Evolutionary conservation across 2,888 invertebrate species (phyloP), one percentile per base, ranked within the genome.

Genomic region (Dysmachus trigonus): DNA sequence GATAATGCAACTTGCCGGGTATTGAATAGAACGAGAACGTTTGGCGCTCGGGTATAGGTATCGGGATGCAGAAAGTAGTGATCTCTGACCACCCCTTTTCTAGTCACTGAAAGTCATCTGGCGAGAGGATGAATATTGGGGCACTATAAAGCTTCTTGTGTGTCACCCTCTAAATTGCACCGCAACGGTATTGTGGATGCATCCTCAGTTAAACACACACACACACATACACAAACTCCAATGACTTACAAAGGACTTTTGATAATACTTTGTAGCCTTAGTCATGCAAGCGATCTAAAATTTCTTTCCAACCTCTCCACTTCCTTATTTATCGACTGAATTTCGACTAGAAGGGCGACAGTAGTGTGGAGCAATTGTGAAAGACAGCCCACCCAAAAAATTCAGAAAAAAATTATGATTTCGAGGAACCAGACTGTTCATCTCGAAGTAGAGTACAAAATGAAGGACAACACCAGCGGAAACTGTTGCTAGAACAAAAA

Each of bases 1-100:
- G 74, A 85, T 85, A 85, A 85, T 85, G 85, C 85, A 85, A 85
- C 85, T 41, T 74, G 85, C 73, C 85, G 85, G 53, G 74, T 74
- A 83, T 71, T 72, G 53, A 62, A 82, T 82, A 62, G 81, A 82
- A 82, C 35, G 81, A 62, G 81, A 47, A n/a, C n/a, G 53, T 53
- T 33, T 62, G 81, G 62, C 53, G 62, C 81, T 51, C 35, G 33
- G 41, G 51, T 18, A 18, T 62, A 22, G 62, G 62, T 62, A 62
- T 62, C 62, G 27, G 51, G 83, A 83, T 83, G 83, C 83, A 83
- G 83, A 22, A 72, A 71, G 83, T 72, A 41, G 72, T 72, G 72
- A 27, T 41, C 72, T 72, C 72, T 83, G 81, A 81, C 81, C 81
- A 81, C 81, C 81, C 81, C 33, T 81, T 81, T 81, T 53, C 81